Evolutionary conservation across 2,888 invertebrate genomes (phyloP).

Genomic region (Scrobipalpa atriplicella): DNA sequence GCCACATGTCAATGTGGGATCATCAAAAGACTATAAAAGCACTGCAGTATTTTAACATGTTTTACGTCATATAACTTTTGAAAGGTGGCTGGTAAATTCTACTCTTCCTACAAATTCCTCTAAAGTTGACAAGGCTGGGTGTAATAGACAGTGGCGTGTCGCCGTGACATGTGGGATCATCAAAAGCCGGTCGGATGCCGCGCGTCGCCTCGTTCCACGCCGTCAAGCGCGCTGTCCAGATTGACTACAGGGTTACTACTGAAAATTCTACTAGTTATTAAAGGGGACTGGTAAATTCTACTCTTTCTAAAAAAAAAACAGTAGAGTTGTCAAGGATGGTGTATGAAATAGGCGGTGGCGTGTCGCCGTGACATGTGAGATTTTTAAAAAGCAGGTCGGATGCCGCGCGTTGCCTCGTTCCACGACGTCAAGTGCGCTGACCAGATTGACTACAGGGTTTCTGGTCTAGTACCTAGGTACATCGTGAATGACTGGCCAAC

Average conservation of each 20-base stretch:
- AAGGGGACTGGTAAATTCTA: too few relatives aligned
- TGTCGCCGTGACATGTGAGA: constrained; percentile 13
- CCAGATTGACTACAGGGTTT: constrained; percentile 6
- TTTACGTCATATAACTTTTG: too few relatives aligned
- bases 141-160: constrained; percentile 8
- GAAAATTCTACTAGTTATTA: not conserved
- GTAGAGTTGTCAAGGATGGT: not conserved
- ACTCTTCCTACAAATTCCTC: not conserved
- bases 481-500: not conserved
- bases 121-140: not conserved
- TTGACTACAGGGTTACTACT: constrained; percentile 5
- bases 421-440: constrained; percentile 13
- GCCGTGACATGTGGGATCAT: constrained; percentile 18
- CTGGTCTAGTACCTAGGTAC: not conserved
- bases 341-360: constrained; percentile 1
- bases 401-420: too few relatives aligned
- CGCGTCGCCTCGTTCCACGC: too few relatives aligned
- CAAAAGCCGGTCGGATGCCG: constrained; percentile 26
- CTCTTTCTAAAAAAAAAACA: too few relatives aligned
- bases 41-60: too few relatives aligned
- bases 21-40: too few relatives aligned
- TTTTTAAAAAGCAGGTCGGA: constrained; percentile 24
- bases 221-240: constrained; percentile 12
- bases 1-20: too few relatives aligned
- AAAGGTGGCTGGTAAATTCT: not conserved